Conservation (phyloP, 2,888 invertebrate genomes). For the Dicycla oo region DNA sequence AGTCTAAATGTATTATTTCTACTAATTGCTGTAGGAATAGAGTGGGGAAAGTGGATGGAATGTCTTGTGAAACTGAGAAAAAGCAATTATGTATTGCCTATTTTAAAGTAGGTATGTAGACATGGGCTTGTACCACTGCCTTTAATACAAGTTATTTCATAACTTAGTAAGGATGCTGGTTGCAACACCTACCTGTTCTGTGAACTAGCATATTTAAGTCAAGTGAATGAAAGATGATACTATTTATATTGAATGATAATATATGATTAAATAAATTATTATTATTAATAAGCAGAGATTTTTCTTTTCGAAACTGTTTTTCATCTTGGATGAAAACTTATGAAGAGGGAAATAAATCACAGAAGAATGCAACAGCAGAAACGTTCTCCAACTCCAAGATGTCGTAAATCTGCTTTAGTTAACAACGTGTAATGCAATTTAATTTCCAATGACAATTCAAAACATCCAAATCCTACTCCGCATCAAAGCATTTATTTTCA, state of each 20-base stretch:
- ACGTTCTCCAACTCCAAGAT: background rate
- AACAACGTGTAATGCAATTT: background rate
- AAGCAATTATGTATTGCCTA: too few species aligned
- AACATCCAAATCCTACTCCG: background rate
- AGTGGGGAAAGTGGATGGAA: background rate
- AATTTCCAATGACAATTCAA: background rate
- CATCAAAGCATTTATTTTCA: conserved; percentile 57
- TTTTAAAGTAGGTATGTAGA: too few species aligned
- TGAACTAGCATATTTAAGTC: background rate
- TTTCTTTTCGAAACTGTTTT: background rate
- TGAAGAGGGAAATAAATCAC: background rate
- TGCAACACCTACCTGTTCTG: background rate
- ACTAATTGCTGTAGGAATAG: conserved; percentile 2
- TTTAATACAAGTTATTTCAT: background rate
- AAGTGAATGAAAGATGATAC: background rate
- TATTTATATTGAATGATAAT: background rate
- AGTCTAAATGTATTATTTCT: background rate
- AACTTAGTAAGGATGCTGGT: background rate
- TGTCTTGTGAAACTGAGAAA: background rate
- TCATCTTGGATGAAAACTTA: background rate
- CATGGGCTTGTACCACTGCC: background rate
- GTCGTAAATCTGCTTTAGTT: background rate
- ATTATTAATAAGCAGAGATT: background rate
- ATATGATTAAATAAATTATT: background rate
- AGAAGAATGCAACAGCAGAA: background rate